These are phyloP conservation scores for Danio tinwini DNA, from an alignment of 2,797 vertebrate genomes.

Conservation along the genomic window DNA sequence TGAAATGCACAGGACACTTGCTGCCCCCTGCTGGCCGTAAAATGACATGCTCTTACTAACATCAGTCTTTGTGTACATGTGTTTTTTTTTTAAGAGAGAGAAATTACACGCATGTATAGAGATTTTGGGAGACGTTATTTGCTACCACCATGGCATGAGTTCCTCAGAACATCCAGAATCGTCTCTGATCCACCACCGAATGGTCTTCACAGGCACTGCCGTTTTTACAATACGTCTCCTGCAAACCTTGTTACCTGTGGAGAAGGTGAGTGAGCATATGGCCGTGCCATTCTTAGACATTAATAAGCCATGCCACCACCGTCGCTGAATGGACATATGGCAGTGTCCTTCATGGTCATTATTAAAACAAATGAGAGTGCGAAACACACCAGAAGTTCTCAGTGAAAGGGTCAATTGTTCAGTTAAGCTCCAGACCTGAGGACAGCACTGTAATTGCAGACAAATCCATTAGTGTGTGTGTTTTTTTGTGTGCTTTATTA, in stretches of 20 bases:
- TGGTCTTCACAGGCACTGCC: slow-evolving; percentile 85
- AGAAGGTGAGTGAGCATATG: slow-evolving; percentile 82
- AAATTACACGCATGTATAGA: slow-evolving; percentile 84
- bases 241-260: slow-evolving; percentile 89
- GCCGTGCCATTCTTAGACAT: slow-evolving; percentile 45
- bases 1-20: slow-evolving; percentile 74
- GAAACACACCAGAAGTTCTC: slow-evolving; percentile 33
- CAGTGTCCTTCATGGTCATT: slow-evolving; percentile 46
- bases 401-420: slow-evolving; percentile 39
- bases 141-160: slow-evolving; percentile 75
- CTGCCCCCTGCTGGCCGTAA: slow-evolving; percentile 81
- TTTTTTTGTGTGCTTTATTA: not conserved
- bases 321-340: slow-evolving; percentile 45
- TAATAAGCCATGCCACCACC: slow-evolving; percentile 40
- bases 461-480: slow-evolving; percentile 27
- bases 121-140: slow-evolving; percentile 85
- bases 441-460: slow-evolving; percentile 6
- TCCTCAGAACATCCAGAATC: slow-evolving; percentile 73
- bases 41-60: not conserved
- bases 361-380: slow-evolving; percentile 48
- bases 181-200: slow-evolving; percentile 83
- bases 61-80: not conserved
- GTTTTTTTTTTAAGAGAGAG: slow-evolving; percentile 80
- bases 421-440: slow-evolving; percentile 22
- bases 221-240: slow-evolving; percentile 86